Percentiles rank a stretch among this genome's conserved stretches.
Conservation (phyloP, 1,140 invertebrate species). For the Elysia chlorotica region DNA sequence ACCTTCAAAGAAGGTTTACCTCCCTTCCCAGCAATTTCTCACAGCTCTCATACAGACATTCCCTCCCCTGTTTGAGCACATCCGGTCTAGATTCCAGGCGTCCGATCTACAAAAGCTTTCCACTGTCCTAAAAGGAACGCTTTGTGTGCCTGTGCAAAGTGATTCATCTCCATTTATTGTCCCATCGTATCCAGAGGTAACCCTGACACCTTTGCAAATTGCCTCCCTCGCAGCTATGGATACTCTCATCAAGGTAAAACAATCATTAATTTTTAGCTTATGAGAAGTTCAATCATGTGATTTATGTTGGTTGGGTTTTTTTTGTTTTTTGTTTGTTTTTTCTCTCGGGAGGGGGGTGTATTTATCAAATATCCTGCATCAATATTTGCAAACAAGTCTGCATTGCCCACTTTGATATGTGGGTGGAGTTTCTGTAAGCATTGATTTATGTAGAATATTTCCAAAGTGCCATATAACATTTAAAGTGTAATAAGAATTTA, state of each 20-base stretch:
- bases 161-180: constrained; percentile 81
- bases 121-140: constrained; percentile 75
- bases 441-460: too few species aligned
- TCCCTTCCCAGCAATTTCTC: constrained; percentile 89
- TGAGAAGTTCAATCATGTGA: too few species aligned
- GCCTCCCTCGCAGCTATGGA: constrained; percentile 81
- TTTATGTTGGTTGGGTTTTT: too few species aligned
- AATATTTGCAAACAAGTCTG: too few species aligned
- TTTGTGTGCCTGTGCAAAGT: constrained; percentile 81
- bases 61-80: constrained; percentile 88
- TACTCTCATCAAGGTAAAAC: constrained; percentile 75
- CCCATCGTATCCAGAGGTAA: constrained; percentile 71
- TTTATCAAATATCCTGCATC: too few species aligned
- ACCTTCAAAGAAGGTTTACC: constrained; percentile 69
- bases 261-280: too few species aligned
- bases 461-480: too few species aligned
- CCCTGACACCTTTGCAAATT: constrained; percentile 82
- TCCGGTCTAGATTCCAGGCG: constrained; percentile 76
- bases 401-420: too few species aligned
- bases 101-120: constrained; percentile 82
- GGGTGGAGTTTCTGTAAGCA: too few species aligned
- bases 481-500: too few species aligned
- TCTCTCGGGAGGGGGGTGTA: too few species aligned
- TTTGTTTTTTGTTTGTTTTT: too few species aligned
- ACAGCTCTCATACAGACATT: constrained; percentile 93